phyloP scores from a whole-genome alignment of 2,888 invertebrate genomes.

The Lypha dubia region DNA sequence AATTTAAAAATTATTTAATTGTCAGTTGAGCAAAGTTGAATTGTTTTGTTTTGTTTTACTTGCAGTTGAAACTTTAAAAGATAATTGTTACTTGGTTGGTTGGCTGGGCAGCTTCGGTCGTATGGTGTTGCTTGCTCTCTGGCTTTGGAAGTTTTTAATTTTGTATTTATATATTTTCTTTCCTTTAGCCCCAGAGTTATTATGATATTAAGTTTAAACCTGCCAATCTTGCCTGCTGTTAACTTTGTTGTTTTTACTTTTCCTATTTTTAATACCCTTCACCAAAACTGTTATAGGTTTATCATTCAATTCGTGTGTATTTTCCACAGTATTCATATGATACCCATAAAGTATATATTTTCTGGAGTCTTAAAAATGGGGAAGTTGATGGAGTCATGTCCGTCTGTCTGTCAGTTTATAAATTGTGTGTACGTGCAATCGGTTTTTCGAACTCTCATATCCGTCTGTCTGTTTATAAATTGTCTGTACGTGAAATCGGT shows the following conservation, averaged over 20 bases:
- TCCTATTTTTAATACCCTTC: too few relatives aligned
- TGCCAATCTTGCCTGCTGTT: constrained; percentile 57
- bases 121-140: constrained; percentile 9
- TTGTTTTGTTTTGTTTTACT: constrained; percentile 45
- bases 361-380: too few relatives aligned
- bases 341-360: too few relatives aligned
- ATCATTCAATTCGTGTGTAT: too few relatives aligned
- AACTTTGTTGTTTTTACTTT: neutral
- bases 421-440: too few relatives aligned
- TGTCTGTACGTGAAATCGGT: too few relatives aligned
- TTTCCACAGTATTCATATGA: too few relatives aligned
- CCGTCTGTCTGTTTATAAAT: too few relatives aligned
- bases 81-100: constrained; percentile 22
- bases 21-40: constrained; percentile 65
- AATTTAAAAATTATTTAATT: constrained; percentile 69
- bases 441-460: too few relatives aligned
- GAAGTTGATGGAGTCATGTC: too few relatives aligned
- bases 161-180: constrained; percentile 62
- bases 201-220: constrained; percentile 65
- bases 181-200: constrained; percentile 68
- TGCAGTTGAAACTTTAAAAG: constrained; percentile 23
- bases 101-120: constrained; percentile 21
- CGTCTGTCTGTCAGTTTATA: too few relatives aligned
- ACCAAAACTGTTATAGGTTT: too few relatives aligned
- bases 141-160: constrained; percentile 59